Evolutionary conservation across 53 echinoderm and acorn worm species (phyloP), one percentile per base, ranked within the genome.

Genomic region (Zoroaster sp.): DNA sequence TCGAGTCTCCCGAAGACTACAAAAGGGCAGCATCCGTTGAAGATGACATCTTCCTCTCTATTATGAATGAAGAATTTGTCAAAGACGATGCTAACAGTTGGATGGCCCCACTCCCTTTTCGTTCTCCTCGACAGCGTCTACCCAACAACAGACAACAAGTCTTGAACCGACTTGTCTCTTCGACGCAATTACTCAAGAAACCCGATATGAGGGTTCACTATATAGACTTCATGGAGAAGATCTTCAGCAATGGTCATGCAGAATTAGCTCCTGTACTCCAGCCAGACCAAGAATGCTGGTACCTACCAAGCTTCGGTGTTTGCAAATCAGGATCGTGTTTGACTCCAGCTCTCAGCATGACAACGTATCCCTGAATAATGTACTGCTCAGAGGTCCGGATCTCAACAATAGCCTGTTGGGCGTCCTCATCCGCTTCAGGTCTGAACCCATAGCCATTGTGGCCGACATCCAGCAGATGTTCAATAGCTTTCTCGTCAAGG

Each of bases 91-190:
- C 40, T n/a, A 44, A 69, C 41, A 69, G 70, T 52, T 87, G 87
- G 87, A 52, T 87, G 51, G 74, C 51, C 2, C 87, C 86, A 8
- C 72, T 86, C 4, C 86, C 86, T 6, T 86, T 86, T 45, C 72
- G 73, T 1, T 3, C 71, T 5, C 43, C 32, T 11, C 70, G 87
- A 21, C 87, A 20, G 1, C 49, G 87, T 2, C 87, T 89, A 35
- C 80, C 72, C 8, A 45, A 78, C 79, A 89, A 89, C 72, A 66
- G 81, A 31, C 68, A 81, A 40, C 69, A 80, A 37, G 89, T 71
- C 17, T 8, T 69, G 28, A 81, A 81, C 35, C 54, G 89, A 3
- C 72, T 89, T 15, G 8, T 81, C 89, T 25, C 68, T 89, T 37
- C 52, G 87, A 15, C 73, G 73, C 21, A 73, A 3, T 38, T 73